Base-by-base conservation (phyloP, 2,888 invertebrate genomes). In the Automeris io region DNA sequence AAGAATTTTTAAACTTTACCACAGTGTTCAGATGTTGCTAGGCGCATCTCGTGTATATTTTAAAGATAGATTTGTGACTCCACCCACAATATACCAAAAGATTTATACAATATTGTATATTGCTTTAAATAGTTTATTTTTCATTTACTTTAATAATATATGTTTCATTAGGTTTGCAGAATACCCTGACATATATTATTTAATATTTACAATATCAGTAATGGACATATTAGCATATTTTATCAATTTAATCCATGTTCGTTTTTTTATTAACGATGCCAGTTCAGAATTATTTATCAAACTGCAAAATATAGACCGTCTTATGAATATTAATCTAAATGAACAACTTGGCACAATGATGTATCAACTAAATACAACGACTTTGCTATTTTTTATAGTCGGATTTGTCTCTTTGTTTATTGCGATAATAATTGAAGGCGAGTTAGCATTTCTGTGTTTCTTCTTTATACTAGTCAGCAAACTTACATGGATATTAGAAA, bases 271-370 rank as follows among this genome's bases (percentile, higher is more conserved):
- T 41, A 55, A 59, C 2, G 47, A 60, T 1, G 42, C 40, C 1
- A 78, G 75, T 43, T 57, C 62, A 0, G 49, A 57, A 2, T 72
- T 77, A 34, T 60, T 57, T n/a, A 47, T 75, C 0, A 57, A 61
- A 49, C 49, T 77, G 37, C 77, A 81, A 49, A 54, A 67, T 44
- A 58, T 78, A 2, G 76, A 80, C 35, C 60, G 70, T 11, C 39
- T 61, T 1, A 65, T 80, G 66, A 62, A 60, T 18, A 46, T 76
- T 12, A 51, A 70, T 9, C 51, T 56, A 3, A 67, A 57, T 25
- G 55, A 56, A 38, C 36, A 13, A 5, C 44, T 73, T 2, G 60
- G 66, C 33, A 8, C 21, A 2, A 39, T 61, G 1, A 33, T 64
- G 25, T 51, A 50, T 35, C 44, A 41, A 13, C 42, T 44, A 4